Evolutionary conservation across 2,113 vertebrate species (phyloP).

Genomic region (Garra rufa): DNA sequence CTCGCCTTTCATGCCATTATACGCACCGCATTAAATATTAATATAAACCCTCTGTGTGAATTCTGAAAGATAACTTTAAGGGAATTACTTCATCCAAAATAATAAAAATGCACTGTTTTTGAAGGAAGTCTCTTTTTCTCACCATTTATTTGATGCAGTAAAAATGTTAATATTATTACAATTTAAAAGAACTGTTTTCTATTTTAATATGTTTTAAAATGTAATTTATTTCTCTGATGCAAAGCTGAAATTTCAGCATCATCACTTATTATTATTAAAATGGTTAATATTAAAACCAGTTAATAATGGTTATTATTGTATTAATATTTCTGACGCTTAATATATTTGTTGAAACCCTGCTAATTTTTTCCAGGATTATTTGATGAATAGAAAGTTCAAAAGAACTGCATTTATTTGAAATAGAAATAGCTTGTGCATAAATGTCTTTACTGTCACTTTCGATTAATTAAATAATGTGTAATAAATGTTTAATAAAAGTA

Average conservation of each 20-base stretch:
- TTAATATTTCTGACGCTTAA: background rate
- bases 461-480: background rate
- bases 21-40: conserved; percentile 50
- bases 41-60: conserved; percentile 11
- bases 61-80: background rate
- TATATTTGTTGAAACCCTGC: background rate
- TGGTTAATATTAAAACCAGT: too few species aligned
- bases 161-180: background rate
- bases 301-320: too few species aligned
- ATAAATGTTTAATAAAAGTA: background rate
- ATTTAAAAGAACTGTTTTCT: background rate
- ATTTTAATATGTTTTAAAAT: background rate
- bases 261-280: too few species aligned
- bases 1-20: conserved; percentile 45
- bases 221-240: background rate
- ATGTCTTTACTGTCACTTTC: background rate
- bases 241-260: background rate
- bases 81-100: background rate
- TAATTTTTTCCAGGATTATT: background rate
- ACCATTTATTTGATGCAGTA: background rate
- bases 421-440: background rate
- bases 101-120: background rate
- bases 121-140: background rate
- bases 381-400: background rate
- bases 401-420: background rate